These are phyloP conservation scores for Ypsolopha sequella DNA, from an alignment of 2,888 invertebrate species.

Conservation along the genomic window DNA sequence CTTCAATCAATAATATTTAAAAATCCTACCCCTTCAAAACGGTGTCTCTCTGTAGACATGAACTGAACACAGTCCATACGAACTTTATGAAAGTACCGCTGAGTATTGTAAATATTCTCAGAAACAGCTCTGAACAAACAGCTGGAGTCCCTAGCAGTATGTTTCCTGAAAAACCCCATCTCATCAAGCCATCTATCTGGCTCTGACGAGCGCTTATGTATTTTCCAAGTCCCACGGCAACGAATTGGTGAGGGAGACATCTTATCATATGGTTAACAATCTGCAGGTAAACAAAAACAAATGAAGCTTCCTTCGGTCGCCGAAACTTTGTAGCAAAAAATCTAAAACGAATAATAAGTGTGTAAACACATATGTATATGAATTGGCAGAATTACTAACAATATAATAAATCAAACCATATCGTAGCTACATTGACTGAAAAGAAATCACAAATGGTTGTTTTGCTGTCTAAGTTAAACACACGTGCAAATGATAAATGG, in stretches of 20 bases:
- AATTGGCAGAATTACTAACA: background rate
- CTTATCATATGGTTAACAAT: conserved; percentile 43
- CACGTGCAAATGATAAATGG: conserved; percentile 52
- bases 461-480: conserved; percentile 57
- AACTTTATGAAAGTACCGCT: conserved; percentile 81
- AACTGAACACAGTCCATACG: conserved; percentile 80
- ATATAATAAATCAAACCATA: conserved; percentile 34
- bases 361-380: background rate
- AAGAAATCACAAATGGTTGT: conserved; percentile 51
- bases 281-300: conserved; percentile 68
- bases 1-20: conserved; percentile 2
- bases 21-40: conserved; percentile 73
- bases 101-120: conserved; percentile 81
- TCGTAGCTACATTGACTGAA: conserved; percentile 53
- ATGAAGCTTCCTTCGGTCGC: conserved; percentile 32
- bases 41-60: conserved; percentile 73
- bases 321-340: background rate
- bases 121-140: conserved; percentile 91
- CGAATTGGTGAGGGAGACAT: conserved; percentile 62
- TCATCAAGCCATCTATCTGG: conserved; percentile 84
- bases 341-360: background rate
- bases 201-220: conserved; percentile 59
- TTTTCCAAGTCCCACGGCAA: conserved; percentile 61
- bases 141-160: conserved; percentile 88
- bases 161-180: conserved; percentile 87